A percentile compares a stretch with the other conserved stretches of the same genome.
Conservation (phyloP, 2,797 vertebrate species). For the Anas bernieri region DNA sequence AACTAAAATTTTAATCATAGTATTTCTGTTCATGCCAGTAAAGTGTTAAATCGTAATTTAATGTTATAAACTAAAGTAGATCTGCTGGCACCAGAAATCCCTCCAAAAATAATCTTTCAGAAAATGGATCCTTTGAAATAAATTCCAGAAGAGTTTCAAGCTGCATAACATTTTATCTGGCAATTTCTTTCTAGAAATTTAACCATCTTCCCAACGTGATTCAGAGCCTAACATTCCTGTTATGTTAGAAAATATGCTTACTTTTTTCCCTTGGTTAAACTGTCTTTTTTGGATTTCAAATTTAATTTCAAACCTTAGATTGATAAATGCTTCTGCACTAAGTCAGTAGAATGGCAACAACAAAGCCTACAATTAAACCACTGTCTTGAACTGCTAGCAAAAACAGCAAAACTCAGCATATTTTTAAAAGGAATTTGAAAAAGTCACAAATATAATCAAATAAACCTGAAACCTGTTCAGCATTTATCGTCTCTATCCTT, state of each 20-base stretch:
- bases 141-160: constrained; percentile 64
- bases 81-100: constrained; percentile 34
- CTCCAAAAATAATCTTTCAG: constrained; percentile 31
- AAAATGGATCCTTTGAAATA: constrained; percentile 69
- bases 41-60: constrained; percentile 52
- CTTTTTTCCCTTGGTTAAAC: neutral
- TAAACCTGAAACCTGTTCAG: neutral
- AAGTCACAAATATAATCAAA: neutral
- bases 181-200: constrained; percentile 52
- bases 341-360: constrained; percentile 39
- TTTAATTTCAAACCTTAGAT: constrained; percentile 64
- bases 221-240: constrained; percentile 59
- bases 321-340: constrained; percentile 48
- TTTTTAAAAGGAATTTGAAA: neutral
- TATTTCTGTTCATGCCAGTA: constrained; percentile 43
- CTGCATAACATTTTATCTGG: constrained; percentile 19
- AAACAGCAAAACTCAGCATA: neutral
- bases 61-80: constrained; percentile 47
- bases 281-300: constrained; percentile 43
- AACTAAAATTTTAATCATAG: constrained; percentile 15
- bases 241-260: constrained; percentile 63
- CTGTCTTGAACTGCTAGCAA: neutral
- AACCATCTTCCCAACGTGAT: constrained; percentile 51
- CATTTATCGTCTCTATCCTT: neutral
- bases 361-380: constrained; percentile 16